Conservation (phyloP, 2,113 vertebrate genomes). For the Melozone crissalis region DNA sequence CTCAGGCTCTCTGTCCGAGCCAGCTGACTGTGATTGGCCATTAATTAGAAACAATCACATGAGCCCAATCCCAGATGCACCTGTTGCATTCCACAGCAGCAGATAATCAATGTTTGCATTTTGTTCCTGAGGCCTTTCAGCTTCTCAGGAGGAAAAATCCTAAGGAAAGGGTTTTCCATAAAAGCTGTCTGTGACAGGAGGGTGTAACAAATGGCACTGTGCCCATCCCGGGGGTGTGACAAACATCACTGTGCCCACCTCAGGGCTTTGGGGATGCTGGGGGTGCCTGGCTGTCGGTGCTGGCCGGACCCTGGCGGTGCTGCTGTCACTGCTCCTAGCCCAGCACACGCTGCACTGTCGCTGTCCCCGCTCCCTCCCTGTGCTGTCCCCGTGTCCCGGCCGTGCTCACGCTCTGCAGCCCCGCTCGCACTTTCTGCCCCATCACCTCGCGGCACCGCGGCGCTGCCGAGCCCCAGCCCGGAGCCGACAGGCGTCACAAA, state of each 20-base stretch:
- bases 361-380: too few relatives aligned
- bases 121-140: too few relatives aligned
- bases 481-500: slow-evolving; percentile 48
- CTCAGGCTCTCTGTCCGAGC: too few relatives aligned
- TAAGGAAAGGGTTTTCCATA: too few relatives aligned
- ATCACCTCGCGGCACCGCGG: not conserved
- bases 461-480: not conserved
- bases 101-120: too few relatives aligned
- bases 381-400: not conserved
- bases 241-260: too few relatives aligned
- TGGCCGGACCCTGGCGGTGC: rapidly evolving
- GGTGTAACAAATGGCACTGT: not conserved
- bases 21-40: too few relatives aligned
- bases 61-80: too few relatives aligned
- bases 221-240: not conserved
- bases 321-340: not conserved
- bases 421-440: not conserved
- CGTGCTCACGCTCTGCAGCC: not conserved
- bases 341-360: rapidly evolving
- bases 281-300: not conserved
- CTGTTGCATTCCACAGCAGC: too few relatives aligned
- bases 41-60: too few relatives aligned
- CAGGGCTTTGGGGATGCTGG: not conserved
- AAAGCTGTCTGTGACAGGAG: too few relatives aligned
- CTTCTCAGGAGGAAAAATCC: too few relatives aligned